A percentile compares a stretch with the other conserved stretches of the same genome.
Evolutionary conservation across 1,140 invertebrate species (phyloP).

Genomic region (Nasonia longicornis): DNA sequence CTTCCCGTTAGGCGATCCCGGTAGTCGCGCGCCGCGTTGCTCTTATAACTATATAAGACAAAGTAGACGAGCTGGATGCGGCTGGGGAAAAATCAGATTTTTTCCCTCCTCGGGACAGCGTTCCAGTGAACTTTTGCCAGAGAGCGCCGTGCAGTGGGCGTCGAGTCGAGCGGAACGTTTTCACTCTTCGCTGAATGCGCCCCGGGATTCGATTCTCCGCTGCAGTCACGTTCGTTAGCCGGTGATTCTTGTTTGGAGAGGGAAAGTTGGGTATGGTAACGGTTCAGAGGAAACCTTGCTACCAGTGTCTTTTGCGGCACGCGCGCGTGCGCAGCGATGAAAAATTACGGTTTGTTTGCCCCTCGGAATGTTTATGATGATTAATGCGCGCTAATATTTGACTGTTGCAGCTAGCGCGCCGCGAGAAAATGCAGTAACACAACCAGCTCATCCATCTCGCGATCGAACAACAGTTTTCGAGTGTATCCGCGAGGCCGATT

Average conservation of each 20-base stretch:
- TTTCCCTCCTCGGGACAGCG: background rate
- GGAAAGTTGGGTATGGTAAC: background rate
- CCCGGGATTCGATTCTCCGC: background rate
- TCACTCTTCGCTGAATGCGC: background rate
- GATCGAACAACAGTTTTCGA: background rate
- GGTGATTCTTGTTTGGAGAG: background rate
- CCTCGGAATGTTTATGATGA: too few species aligned
- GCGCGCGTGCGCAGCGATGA: background rate
- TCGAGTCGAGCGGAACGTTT: background rate
- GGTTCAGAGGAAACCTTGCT: background rate
- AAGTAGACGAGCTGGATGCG: background rate
- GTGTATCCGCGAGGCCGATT: background rate
- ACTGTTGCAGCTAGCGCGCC: too few species aligned
- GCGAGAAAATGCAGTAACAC: too few species aligned
- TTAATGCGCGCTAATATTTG: too few species aligned
- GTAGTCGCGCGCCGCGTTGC: background rate
- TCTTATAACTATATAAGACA: conserved; percentile 2
- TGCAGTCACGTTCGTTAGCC: background rate
- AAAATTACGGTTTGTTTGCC: background rate
- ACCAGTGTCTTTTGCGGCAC: background rate
- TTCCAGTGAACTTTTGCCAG: background rate
- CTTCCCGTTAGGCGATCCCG: conserved; percentile 42
- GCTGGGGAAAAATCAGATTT: background rate
- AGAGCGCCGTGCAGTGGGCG: too few species aligned
- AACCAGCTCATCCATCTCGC: too few species aligned